Evolutionary conservation across 2,888 invertebrate species (phyloP).

Genomic region (Philereme transversata): DNA sequence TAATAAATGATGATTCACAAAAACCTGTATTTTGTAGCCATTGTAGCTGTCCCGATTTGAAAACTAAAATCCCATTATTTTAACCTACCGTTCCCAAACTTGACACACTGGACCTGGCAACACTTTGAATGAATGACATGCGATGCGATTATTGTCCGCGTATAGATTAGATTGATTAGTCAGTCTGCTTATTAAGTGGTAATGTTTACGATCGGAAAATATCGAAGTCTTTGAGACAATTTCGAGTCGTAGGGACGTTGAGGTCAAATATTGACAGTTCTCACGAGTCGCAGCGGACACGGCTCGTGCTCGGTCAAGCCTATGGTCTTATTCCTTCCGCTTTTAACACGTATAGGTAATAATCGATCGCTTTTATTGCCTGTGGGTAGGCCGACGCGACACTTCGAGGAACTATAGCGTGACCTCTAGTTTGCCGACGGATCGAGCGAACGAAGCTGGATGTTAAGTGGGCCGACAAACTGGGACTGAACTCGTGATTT

Average conservation of each 20-base stretch:
- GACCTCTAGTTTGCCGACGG: slow-evolving; percentile 61
- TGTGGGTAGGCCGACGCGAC: slow-evolving; percentile 69
- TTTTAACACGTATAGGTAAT: slow-evolving; percentile 83
- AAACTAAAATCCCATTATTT: too few species aligned
- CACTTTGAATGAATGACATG: slow-evolving; percentile 25
- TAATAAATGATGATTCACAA: too few species aligned
- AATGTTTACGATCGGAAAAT: slow-evolving; percentile 78
- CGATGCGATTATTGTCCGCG: slow-evolving; percentile 34
- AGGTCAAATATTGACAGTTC: slow-evolving; percentile 81
- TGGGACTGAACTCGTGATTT: slow-evolving; percentile 54
- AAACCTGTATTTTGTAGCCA: too few species aligned
- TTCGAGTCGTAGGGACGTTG: slow-evolving; percentile 71
- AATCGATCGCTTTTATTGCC: slow-evolving; percentile 83
- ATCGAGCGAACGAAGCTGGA: slow-evolving; percentile 55
- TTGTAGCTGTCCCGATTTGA: too few species aligned
- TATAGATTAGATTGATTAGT: slow-evolving; percentile 19
- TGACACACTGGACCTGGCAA: too few species aligned
- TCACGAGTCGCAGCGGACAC: slow-evolving; percentile 74
- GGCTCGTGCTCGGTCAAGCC: slow-evolving; percentile 64
- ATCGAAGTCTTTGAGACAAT: slow-evolving; percentile 81
- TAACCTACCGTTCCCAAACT: too few species aligned
- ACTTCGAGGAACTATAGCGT: slow-evolving; percentile 76
- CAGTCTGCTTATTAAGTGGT: slow-evolving; percentile 36
- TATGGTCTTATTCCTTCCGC: slow-evolving; percentile 73
- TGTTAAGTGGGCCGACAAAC: slow-evolving; percentile 73